Evolutionary conservation across 1,140 invertebrate species (phyloP).

Genomic region (Ridgeia piscesae): DNA sequence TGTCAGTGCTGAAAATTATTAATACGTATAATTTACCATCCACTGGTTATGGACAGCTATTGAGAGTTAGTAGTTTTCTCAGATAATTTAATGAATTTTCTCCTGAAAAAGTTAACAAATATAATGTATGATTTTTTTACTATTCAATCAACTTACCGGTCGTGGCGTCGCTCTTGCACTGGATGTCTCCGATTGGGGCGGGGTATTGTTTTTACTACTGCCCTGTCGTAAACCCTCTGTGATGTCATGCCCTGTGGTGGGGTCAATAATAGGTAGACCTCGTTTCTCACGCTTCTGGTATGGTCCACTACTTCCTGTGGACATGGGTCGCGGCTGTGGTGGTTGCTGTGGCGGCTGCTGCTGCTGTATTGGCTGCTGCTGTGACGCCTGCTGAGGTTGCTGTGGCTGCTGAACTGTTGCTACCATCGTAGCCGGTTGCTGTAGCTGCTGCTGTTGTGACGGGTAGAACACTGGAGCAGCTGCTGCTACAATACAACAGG

Average conservation of each 20-base stretch:
- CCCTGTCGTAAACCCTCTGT: slow-evolving; percentile 36
- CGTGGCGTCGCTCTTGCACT: neutral
- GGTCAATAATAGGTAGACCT: slow-evolving; percentile 41
- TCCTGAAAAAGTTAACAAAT: no score
- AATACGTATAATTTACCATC: no score
- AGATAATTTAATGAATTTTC: no score
- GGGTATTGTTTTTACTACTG: slow-evolving; percentile 14
- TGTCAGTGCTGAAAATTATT: no score
- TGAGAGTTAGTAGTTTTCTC: no score
- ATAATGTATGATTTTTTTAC: neutral
- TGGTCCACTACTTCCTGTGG: slow-evolving; percentile 18
- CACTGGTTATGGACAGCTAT: no score
- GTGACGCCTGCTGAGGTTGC: neutral
- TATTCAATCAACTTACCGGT: neutral
- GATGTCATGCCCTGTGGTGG: slow-evolving; percentile 40
- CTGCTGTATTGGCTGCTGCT: neutral
- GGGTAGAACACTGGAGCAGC: neutral
- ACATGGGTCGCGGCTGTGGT: slow-evolving; percentile 27
- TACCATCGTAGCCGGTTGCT: slow-evolving; percentile 2
- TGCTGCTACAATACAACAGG: neutral
- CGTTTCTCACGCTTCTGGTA: slow-evolving; percentile 36
- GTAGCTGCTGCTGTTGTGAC: neutral
- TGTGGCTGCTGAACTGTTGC: neutral
- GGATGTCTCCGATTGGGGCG: slow-evolving; percentile 20
- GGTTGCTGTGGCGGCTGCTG: neutral